Base-by-base conservation (phyloP, 2,888 invertebrate genomes). In the Nymphalis urticae region DNA sequence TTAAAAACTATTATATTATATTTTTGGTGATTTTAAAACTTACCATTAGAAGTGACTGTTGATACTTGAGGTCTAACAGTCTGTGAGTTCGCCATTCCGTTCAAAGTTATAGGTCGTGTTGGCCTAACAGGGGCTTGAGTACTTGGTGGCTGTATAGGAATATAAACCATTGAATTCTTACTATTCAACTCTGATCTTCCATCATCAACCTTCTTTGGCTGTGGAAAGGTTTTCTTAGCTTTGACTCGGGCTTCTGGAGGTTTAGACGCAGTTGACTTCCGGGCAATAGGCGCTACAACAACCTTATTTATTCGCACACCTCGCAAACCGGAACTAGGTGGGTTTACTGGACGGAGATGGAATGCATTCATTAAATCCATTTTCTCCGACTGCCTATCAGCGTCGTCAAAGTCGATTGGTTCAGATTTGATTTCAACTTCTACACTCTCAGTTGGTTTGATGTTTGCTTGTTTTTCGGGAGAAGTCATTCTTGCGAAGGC, bases 91-190 rank as follows among this genome's bases (percentile, higher is more conserved):
- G 70, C 42, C 56, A 69, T 50, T 16, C 76, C 72, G 53, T 74
- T 75, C 21, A 77, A 56, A 36, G 76, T 62, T 1, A 71, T 64
- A 4, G 84, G 73, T 9, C 81, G 69, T 10, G 73, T 65, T 8
- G 75, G 59, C 5, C 87, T 73, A 27, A 81, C 69, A 0, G 90
- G 92, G 51, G 88, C 86, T 70, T 88, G 88, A 21, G 89, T 85
- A 48, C 75, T 75, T n/a, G 92, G 86, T 73, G 92, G 92, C 78
- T 90, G 90, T 36, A 92, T 91, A 1, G 92, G 92, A 19, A 92
- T 92, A 71, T 92, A 92, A 71, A 92, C 92, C 92, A 92, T 92
- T 0, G 90, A 88, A 75, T 92, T 92, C 77, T 92, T 92, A 24
- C 86, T 82, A 64, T 86, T 89, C 68, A 92, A 72, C 63, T 90